Percentiles rank a stretch among this genome's conserved stretches.
phyloP scores from a whole-genome alignment of 2,797 vertebrate genomes.

The Gymnoscopelus microlampas region DNA sequence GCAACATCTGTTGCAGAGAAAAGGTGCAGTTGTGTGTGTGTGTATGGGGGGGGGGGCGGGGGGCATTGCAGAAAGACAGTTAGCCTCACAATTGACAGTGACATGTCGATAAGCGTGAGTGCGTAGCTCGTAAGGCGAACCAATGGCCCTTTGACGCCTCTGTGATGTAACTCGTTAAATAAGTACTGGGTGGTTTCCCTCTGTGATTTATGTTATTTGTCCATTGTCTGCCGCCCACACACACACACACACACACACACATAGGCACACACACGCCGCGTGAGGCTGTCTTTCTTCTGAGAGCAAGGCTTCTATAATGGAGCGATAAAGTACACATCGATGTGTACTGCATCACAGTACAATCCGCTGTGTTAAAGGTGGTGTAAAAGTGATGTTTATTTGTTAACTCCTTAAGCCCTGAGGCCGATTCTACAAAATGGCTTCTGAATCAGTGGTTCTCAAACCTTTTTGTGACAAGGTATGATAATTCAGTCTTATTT shows the following conservation, averaged over 20 bases:
- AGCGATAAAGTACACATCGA: conserved; percentile 29
- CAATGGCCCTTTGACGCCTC: conserved; percentile 66
- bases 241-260: neutral
- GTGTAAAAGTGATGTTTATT: too few species aligned
- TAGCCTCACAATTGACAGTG: conserved; percentile 73
- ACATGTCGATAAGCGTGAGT: conserved; percentile 68
- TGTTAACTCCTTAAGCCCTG: too few species aligned
- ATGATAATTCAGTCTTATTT: too few species aligned
- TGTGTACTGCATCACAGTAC: neutral
- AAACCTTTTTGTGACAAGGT: too few species aligned
- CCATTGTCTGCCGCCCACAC: conserved; percentile 51
- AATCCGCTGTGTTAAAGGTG: too few species aligned
- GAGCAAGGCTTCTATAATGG: conserved; percentile 41
- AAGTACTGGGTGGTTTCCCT: conserved; percentile 60
- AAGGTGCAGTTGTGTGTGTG: conserved; percentile 8
- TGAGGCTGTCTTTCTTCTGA: conserved; percentile 50
- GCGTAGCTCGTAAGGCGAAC: conserved; percentile 57
- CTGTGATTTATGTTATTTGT: conserved; percentile 71
- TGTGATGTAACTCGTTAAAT: conserved; percentile 72
- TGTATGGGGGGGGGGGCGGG: neutral
- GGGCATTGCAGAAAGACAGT: conserved; percentile 47
- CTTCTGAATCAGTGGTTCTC: too few species aligned
- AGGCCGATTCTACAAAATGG: too few species aligned
- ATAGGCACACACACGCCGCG: conserved; percentile 43
- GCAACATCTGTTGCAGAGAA: conserved; percentile 71